Evolutionary conservation across 2,888 invertebrate species (phyloP).

Genomic region (Sipunculus nudus): DNA sequence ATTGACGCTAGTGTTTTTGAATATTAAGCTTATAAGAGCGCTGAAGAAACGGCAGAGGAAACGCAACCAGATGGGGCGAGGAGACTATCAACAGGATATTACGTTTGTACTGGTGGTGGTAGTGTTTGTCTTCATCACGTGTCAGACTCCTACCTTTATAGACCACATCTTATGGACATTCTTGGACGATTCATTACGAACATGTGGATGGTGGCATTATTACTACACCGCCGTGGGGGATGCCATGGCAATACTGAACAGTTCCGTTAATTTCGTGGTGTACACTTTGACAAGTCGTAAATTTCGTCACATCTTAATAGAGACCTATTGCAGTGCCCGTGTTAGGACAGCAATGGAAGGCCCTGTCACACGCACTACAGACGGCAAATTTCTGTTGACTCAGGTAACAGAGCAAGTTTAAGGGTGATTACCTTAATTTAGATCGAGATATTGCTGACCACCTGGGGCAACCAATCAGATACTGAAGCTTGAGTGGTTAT

Average conservation of each 20-base stretch:
- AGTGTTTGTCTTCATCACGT: slow-evolving; percentile 41
- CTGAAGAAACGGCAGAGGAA: slow-evolving; percentile 28
- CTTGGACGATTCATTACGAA: slow-evolving; percentile 21
- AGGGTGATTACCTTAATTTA: too few relatives aligned
- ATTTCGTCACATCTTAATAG: slow-evolving; percentile 30
- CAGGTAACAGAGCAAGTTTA: too few relatives aligned
- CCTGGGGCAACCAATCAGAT: too few relatives aligned
- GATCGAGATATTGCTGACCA: too few relatives aligned
- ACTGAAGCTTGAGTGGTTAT: too few relatives aligned
- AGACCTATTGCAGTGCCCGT: too few relatives aligned
- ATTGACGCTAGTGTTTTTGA: slow-evolving; percentile 37
- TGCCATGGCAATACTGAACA: slow-evolving; percentile 38
- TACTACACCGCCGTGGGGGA: slow-evolving; percentile 46
- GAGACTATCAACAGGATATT: slow-evolving; percentile 39
- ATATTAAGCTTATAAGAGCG: slow-evolving; percentile 38
- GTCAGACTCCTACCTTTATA: slow-evolving; percentile 44
- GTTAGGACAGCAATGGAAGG: too few relatives aligned
- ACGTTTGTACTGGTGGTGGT: slow-evolving; percentile 43
- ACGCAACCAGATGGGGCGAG: slow-evolving; percentile 24
- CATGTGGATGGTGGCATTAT: slow-evolving; percentile 42
- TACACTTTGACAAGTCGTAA: slow-evolving; percentile 39
- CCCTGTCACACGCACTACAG: too few relatives aligned
- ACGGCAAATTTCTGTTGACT: too few relatives aligned
- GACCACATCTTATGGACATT: slow-evolving; percentile 44
- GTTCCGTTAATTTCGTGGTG: slow-evolving; percentile 42